Evolutionary conservation across 2,888 invertebrate genomes (phyloP).

Genomic region (Chelonus formosanus): DNA sequence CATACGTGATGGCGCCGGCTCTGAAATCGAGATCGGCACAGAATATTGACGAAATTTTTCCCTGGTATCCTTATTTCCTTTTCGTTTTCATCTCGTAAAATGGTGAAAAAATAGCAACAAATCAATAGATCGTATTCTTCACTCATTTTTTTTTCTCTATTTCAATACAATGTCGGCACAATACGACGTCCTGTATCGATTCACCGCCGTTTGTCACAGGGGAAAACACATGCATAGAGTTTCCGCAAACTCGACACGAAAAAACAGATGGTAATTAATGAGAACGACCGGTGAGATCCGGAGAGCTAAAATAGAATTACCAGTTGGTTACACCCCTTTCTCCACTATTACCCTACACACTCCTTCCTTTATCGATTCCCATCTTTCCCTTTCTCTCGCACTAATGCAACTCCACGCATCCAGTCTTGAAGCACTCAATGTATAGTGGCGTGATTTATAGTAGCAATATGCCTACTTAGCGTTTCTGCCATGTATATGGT

Average conservation of each 20-base stretch:
- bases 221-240: constrained; percentile 6
- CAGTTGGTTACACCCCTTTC: constrained; percentile 21
- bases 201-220: constrained; percentile 2
- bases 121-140: constrained; percentile 23
- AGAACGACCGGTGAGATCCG: constrained; percentile 24
- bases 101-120: constrained; percentile 15
- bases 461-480: constrained; percentile 55
- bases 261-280: constrained; percentile 42
- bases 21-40: constrained; percentile 52
- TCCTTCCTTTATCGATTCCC: constrained; percentile 1
- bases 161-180: constrained; percentile 3
- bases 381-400: constrained; percentile 25
- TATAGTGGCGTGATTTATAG: constrained; percentile 54
- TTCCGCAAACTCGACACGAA: constrained; percentile 24
- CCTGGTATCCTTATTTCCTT: constrained; percentile 25
- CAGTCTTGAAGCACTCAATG: constrained; percentile 50
- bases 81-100: constrained; percentile 15
- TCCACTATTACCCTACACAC: constrained; percentile 6
- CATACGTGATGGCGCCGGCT: constrained; percentile 52
- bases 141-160: background rate
- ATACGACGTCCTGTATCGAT: constrained; percentile 21
- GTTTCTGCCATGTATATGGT: constrained; percentile 38
- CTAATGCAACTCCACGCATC: constrained; percentile 28
- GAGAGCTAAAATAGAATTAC: constrained; percentile 22
- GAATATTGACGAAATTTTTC: constrained; percentile 45